Evolutionary conservation across 2,888 invertebrate species (phyloP), one percentile per base, ranked within the genome.

Genomic region (Crepidodera aurea): DNA sequence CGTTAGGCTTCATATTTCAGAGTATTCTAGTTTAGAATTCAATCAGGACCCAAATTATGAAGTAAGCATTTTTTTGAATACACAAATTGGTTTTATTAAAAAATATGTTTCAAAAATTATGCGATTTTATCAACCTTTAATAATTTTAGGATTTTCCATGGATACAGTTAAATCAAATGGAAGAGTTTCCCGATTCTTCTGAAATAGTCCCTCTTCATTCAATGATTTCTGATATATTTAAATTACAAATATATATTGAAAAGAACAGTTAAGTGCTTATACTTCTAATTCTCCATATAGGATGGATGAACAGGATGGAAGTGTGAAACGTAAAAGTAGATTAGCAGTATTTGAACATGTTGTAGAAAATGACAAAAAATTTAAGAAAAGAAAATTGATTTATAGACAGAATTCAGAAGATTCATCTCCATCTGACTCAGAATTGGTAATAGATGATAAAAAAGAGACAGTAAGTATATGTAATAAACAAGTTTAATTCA

Each of bases 1-100:
- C n/a, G 84, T 90, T 60, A 82, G 84, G 62, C 77, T 89, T 50
- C 82, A 86, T 65, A 86, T 87, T 12, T 84, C 84, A 68, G 87
- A 87, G 74, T 84, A 85, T n/a, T 83, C 85, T 6, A 84, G 84
- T 51, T 77, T 86, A 19, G 78, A 82, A 16, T 79, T 88, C 55
- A 83, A 83, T 62, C 83, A 83, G 68, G 84, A 86, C 75, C 82
- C 85, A 40, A 77, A 81, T 40, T 83, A 83, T 70, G 79, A 82
- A 71, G 80, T 82, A 56, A 25, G 58, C 56, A 37, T 22, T 5
- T 32, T 34, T n/a, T n/a, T n/a, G n/a, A n/a, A n/a, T n/a, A n/a
- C n/a, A n/a, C n/a, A n/a, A n/a, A n/a, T n/a, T n/a, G n/a, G n/a
- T n/a, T n/a, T n/a, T n/a, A n/a, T n/a, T n/a, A n/a, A n/a, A n/a